These are phyloP conservation scores for Falco punctatus DNA, from an alignment of 2,113 vertebrate species.

Conservation along the genomic window DNA sequence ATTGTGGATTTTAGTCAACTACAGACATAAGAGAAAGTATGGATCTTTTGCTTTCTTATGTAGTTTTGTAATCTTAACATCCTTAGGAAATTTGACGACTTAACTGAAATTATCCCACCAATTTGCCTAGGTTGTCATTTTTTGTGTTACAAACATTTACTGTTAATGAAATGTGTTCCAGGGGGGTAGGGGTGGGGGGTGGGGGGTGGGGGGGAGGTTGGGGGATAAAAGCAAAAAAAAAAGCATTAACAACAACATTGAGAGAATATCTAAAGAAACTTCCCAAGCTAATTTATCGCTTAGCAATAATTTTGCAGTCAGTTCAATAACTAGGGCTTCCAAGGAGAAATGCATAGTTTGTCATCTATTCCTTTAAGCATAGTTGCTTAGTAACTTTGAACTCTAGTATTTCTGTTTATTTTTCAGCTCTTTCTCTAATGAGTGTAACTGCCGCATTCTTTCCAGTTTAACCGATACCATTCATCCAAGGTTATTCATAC, in stretches of 20 bases:
- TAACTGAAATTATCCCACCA: neutral
- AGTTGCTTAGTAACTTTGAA: neutral
- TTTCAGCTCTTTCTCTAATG: neutral
- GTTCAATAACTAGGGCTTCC: neutral
- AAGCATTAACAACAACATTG: neutral
- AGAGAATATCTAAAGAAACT: neutral
- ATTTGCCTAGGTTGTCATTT: neutral
- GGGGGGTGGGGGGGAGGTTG: too few species aligned
- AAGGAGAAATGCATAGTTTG: neutral
- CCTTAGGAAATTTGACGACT: neutral
- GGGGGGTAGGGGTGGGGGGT: neutral
- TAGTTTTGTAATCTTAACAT: neutral
- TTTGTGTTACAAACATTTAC: neutral
- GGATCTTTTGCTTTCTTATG: neutral
- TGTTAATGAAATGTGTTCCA: neutral
- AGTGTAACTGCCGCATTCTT: neutral
- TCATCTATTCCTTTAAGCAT: neutral
- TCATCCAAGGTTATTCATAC: constrained; percentile 9
- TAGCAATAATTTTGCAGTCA: neutral
- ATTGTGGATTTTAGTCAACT: constrained; percentile 6
- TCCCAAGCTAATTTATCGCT: neutral
- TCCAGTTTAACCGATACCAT: neutral
- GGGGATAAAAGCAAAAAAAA: neutral
- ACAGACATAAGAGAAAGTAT: neutral
- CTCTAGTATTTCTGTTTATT: constrained; percentile 8